Base-by-base conservation (phyloP, 1,140 invertebrate species). In the Hetaerina americana region DNA sequence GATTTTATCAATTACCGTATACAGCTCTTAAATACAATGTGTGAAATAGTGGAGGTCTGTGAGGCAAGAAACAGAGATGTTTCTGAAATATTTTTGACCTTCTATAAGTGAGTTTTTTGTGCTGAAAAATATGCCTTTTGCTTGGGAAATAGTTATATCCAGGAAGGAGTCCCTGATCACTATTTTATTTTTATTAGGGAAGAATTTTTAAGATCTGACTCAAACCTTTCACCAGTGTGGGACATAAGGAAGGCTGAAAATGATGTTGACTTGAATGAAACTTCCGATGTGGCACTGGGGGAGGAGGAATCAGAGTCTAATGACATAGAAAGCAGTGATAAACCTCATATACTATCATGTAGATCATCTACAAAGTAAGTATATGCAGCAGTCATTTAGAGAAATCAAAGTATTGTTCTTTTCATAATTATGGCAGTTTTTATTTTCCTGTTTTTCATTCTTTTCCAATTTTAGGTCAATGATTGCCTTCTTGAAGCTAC, bases 51-150 rank as follows among this genome's bases (percentile, higher is more conserved):
- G 5, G 84, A 88, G 73, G 84, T 91, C 1, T 89, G 88, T 76
- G 92, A 95, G 80, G 81, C 85, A 0, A 91, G 88, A 77, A 95
- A 93, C 77, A 85, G 88, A 73, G 90, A 94, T 78, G 77, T 95
- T 5, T 88, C 91, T 0, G 84, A 86, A 18, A 75, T 95, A 0
- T 92, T 96, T 73, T 84, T 96, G 22, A 83, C 88, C 69, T 96
- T 95, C 79, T 85, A 95, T 57, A 85, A 91, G 77, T 85, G 84
- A 75, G 87, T 66, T 0, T 76, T 80, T 75, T 28, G 68, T 72
- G 27, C 5, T 71, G 10, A 25, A 0, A 3, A 71, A 26, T 66
- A 22, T 66, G 1, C 26, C 18, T 57, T 22, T 27, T 68, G 15
- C 27, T 57, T 8, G 12, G 5, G 10, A 31, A n/a, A 12, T 70